Evolutionary conservation across 30 jellyfish, hydroid and myxozoan species (phyloP), one percentile per base, ranked within the genome.

Genomic region (Aurelia coerulea): DNA sequence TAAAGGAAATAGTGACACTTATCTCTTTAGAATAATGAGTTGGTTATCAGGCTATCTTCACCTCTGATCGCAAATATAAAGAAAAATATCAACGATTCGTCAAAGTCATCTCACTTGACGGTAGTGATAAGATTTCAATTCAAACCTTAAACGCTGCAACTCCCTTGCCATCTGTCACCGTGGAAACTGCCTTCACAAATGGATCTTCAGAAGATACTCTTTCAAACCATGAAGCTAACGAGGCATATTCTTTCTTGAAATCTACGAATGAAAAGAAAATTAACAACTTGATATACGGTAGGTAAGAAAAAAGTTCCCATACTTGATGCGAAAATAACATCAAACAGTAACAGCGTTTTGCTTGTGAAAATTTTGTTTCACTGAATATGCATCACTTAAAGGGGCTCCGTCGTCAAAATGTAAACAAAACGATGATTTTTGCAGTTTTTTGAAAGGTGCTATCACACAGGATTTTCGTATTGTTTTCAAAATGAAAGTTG

Each of bases 121-220:
- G 74, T 13, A 5, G 18, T 0, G 15, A 7, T 4, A 46, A 46
- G 11, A 46, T 6, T 2, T 6, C 14, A 46, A 46, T 4, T 46
- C 51, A 52, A n/a, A 85, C 98, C 98, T 85, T 91, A 58, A 77
- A 91, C 8, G 96, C 84, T 35, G 74, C 82, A 13, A 73, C 63
- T 41, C 98, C 98, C 29, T 77, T 85, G 51, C 94, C 92, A 51
- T 75, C 78, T 32, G 93, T 80, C 23, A 84, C 90, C 2, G 51
- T 65, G 5, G 75, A 32, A 37, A 78, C 72, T 32, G 98, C 96
- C 65, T 85, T 84, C 32, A 75, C 65, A 67, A 79, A 85, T 53
- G 92, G 52, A 6, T 74, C 81, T 66, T 80, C 63, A 32, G 79
- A 9, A 10, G 96, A 91, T 15, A 91, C 59, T 52, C 74, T 79